These are phyloP conservation scores for Plutomurus gul DNA, from an alignment of 1,140 invertebrate species.

Conservation along the genomic window DNA sequence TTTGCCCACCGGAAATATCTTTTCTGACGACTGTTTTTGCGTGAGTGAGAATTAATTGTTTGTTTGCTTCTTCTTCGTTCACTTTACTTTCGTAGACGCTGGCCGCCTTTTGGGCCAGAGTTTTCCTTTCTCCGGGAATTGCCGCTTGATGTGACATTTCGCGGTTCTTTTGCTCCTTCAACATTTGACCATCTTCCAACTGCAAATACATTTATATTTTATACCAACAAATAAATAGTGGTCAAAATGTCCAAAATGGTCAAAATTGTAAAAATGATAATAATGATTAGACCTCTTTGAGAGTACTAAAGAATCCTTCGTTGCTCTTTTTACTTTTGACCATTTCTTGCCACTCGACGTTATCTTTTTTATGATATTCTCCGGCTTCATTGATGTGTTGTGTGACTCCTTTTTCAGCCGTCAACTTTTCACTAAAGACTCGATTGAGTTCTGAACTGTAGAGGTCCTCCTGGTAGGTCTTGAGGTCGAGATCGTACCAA, in stretches of 20 bases:
- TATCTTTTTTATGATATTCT: slow-evolving; percentile 48
- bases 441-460: slow-evolving; percentile 82
- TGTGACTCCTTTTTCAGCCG: slow-evolving; percentile 57
- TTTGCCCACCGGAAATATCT: slow-evolving; percentile 48
- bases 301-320: slow-evolving; percentile 73
- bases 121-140: slow-evolving; percentile 80
- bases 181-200: slow-evolving; percentile 79
- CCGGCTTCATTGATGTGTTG: slow-evolving; percentile 54
- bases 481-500: slow-evolving; percentile 87
- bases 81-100: slow-evolving; percentile 79
- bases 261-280: background rate
- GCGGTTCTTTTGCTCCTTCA: slow-evolving; percentile 76
- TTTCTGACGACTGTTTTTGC: slow-evolving; percentile 40
- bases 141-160: slow-evolving; percentile 80
- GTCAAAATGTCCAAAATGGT: background rate
- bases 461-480: slow-evolving; percentile 80
- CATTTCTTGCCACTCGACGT: slow-evolving; percentile 70
- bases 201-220: slow-evolving; percentile 45
- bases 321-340: slow-evolving; percentile 79
- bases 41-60: slow-evolving; percentile 41
- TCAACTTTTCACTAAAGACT: slow-evolving; percentile 81
- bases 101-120: slow-evolving; percentile 82
- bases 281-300: slow-evolving; percentile 66
- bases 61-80: slow-evolving; percentile 61
- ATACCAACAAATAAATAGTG: background rate